A percentile compares a stretch with the other conserved stretches of the same genome.
phyloP scores from a whole-genome alignment of 2,113 vertebrate genomes.

The Rhinogobius similis region DNA sequence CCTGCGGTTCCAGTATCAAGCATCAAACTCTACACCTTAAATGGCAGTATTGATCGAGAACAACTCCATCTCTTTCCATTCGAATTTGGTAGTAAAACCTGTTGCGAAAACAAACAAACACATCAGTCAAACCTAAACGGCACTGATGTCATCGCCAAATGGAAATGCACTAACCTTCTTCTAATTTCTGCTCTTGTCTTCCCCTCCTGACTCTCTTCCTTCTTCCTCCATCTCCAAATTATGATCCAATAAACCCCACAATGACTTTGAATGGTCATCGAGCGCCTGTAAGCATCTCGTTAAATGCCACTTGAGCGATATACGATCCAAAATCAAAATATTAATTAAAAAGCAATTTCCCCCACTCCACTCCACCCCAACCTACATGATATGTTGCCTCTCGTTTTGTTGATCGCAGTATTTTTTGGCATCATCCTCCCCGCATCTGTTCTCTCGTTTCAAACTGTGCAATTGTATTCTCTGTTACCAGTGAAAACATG shows the following conservation, averaged over 20 bases:
- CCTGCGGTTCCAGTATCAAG: neutral
- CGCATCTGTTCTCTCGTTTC: conserved; percentile 44
- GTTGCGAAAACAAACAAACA: conserved; percentile 1
- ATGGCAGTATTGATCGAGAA: conserved; percentile 16
- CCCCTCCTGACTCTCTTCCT: conserved; percentile 10
- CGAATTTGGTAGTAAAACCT: conserved; percentile 9
- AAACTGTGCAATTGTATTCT: conserved; percentile 8
- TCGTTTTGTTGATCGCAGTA: conserved; percentile 50
- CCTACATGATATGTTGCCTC: conserved; percentile 48
- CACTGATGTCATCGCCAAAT: neutral
- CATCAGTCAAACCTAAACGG: neutral
- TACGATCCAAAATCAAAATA: conserved; percentile 64
- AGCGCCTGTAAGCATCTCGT: conserved; percentile 56
- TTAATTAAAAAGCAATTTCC: conserved; percentile 70
- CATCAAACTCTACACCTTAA: conserved; percentile 11
- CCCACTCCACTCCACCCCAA: conserved; percentile 47
- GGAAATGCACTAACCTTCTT: conserved; percentile 24
- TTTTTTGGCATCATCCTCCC: conserved; percentile 34
- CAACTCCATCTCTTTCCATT: neutral
- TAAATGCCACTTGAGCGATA: conserved; percentile 70
- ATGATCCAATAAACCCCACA: conserved; percentile 60
- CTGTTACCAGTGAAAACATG: conserved; percentile 19
- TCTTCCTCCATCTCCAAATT: conserved; percentile 45
- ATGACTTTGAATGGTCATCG: conserved; percentile 63
- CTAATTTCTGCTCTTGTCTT: conserved; percentile 16